phyloP scores from a whole-genome alignment of 92 coral and sea anemone species.

The Desmophyllum pertusum region DNA sequence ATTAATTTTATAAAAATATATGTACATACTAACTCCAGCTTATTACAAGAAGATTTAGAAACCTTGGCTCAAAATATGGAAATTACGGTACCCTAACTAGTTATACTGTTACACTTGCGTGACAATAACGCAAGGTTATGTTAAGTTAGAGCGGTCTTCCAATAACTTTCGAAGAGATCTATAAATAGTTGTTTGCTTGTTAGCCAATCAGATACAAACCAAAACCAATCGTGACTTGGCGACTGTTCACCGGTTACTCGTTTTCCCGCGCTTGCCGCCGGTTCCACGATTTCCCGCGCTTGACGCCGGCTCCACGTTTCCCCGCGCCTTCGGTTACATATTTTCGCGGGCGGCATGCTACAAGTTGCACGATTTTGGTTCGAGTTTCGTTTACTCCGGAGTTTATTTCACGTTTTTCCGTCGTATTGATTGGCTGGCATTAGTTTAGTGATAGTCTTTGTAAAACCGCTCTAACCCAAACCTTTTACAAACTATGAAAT shows the following conservation, averaged over 20 bases:
- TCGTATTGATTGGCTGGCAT: not conserved
- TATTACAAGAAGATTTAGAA: constrained; percentile 6
- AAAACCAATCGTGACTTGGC: too few species aligned
- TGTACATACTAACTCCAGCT: constrained; percentile 19
- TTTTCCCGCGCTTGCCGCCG: not conserved
- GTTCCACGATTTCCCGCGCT: not conserved
- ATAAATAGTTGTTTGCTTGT: too few species aligned
- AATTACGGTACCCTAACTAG: constrained; percentile 11
- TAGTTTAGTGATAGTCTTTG: not conserved
- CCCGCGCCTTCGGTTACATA: not conserved
- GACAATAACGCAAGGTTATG: not conserved
- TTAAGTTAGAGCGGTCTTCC: not conserved
- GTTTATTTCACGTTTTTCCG: not conserved
- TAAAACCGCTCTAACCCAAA: not conserved
- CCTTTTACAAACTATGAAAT: not conserved
- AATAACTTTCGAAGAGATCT: not conserved
- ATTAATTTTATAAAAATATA: constrained; percentile 43
- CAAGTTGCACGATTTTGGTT: not conserved
- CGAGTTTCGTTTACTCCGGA: not conserved
- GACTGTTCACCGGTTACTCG: not conserved
- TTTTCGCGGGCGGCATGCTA: not conserved
- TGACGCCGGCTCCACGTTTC: not conserved
- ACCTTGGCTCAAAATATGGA: not conserved
- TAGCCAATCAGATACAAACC: too few species aligned
- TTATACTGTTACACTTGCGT: not conserved